Base-by-base conservation (phyloP, 2,113 vertebrate species). In the Microcebus jonahi region DNA sequence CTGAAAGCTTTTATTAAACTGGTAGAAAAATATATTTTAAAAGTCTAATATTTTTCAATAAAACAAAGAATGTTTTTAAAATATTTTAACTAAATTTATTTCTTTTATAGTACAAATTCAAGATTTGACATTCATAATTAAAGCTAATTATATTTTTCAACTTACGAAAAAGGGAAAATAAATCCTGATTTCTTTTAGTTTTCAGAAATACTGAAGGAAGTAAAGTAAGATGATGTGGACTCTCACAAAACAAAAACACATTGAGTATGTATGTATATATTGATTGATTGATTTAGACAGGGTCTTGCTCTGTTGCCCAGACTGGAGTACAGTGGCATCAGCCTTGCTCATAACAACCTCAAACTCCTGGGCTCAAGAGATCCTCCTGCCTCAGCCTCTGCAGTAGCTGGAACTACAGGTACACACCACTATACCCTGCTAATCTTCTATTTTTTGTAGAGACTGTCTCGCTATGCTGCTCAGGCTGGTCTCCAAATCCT, bases 21-120 rank as follows among this genome's bases (percentile, higher is more conserved):
- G n/a, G 29, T 84, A 83, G 61, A 59, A 92, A 82, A 75, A 53
- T 59, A 14, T 29, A 53, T 50, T 84, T 85, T 15, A 53, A 55
- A 14, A 94, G 21, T n/a, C 17, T n/a, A 67, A 86, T 73, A 31
- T 50, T 81, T 34, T 73, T 70, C 10, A 31, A 65, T 90, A 86
- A 83, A 95, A 55, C 5, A 76, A 42, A 89, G 29, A 63, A n/a
- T 20, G 20, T 53, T 68, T 31, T 31, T 29, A 71, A 70, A 48
- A 63, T 53, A 82, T 29, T 63, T 84, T 83, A 96, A 68, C 39
- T n/a, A 55, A 76, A 93, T 87, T 79, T 88, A 70, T 88, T 88
- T 79, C 4, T 59, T 89, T 39, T 39, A 77, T 39, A 80, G 12
- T 83, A 90, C 7, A 79, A 79, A 57, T 48, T 50, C 14, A 92